phyloP scores from a whole-genome alignment of 2,888 invertebrate genomes.

The Leuctra nigra region DNA sequence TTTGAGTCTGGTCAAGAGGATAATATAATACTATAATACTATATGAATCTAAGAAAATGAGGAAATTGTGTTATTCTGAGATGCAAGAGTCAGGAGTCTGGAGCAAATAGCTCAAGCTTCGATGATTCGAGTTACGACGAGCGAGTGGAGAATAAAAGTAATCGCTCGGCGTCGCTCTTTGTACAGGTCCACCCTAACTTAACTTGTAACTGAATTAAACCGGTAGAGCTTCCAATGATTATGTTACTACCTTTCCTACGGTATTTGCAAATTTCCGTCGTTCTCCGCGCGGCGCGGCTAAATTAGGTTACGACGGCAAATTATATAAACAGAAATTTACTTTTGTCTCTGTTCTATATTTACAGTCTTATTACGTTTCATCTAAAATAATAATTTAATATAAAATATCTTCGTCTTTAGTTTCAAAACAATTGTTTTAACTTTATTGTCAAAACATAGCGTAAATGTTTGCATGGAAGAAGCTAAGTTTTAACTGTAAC shows the following conservation, averaged over 20 bases:
- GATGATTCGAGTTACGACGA: too few species aligned
- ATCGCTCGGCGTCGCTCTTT: neutral
- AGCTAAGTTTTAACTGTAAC: too few species aligned
- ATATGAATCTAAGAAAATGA: too few species aligned
- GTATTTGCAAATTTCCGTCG: neutral
- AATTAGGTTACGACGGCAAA: conserved; percentile 8
- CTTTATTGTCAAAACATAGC: neutral
- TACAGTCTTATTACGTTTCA: neutral
- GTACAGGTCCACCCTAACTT: neutral
- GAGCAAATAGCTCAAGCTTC: too few species aligned
- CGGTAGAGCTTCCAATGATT: neutral
- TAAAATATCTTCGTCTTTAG: neutral
- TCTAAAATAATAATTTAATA: neutral
- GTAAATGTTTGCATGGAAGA: too few species aligned
- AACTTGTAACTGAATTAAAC: conserved; percentile 7
- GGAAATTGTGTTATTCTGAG: too few species aligned
- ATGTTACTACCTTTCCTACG: neutral
- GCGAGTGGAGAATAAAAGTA: too few species aligned
- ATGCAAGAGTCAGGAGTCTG: too few species aligned
- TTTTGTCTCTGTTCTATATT: neutral
- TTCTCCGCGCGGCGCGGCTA: neutral
- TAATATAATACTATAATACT: too few species aligned
- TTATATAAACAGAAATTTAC: conserved; percentile 15
- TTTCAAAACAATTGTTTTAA: conserved; percentile 3
- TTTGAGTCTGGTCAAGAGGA: neutral